A percentile compares a stretch with the other conserved stretches of the same genome.
phyloP scores from a whole-genome alignment of 2,888 invertebrate species.

The Philonicus albiceps region DNA sequence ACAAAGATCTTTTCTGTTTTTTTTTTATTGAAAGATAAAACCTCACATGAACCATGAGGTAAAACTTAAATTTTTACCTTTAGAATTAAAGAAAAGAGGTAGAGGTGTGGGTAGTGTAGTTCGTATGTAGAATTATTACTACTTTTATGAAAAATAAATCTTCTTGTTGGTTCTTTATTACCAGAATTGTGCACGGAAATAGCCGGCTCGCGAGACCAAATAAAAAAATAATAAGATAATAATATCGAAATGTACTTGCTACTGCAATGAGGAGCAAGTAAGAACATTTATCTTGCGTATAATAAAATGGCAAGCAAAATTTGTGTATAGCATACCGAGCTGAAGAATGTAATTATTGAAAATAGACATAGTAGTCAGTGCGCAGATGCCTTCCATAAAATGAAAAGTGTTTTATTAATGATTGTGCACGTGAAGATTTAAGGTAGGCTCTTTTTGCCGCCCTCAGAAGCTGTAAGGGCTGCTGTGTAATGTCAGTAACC shows the following conservation, averaged over 20 bases:
- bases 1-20: not conserved
- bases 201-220: not conserved
- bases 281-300: not conserved
- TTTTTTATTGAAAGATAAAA: not conserved
- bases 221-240: not conserved
- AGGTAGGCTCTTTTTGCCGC: not conserved
- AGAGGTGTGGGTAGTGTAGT: not conserved
- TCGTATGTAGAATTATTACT: not conserved
- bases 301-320: not conserved
- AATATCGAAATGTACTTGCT: not conserved
- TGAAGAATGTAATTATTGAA: not conserved
- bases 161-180: not conserved
- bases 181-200: conserved; percentile 17
- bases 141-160: not conserved
- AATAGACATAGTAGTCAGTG: not conserved
- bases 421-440: conserved; percentile 20
- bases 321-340: not conserved
- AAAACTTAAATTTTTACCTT: not conserved
- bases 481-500: not conserved
- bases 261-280: not conserved
- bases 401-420: conserved; percentile 10
- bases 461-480: not conserved
- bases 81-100: not conserved
- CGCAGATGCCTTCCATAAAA: not conserved
- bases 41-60: not conserved